Evolutionary conservation across 2,797 vertebrate species (phyloP).

Genomic region (Leptoclinus maculatus): DNA sequence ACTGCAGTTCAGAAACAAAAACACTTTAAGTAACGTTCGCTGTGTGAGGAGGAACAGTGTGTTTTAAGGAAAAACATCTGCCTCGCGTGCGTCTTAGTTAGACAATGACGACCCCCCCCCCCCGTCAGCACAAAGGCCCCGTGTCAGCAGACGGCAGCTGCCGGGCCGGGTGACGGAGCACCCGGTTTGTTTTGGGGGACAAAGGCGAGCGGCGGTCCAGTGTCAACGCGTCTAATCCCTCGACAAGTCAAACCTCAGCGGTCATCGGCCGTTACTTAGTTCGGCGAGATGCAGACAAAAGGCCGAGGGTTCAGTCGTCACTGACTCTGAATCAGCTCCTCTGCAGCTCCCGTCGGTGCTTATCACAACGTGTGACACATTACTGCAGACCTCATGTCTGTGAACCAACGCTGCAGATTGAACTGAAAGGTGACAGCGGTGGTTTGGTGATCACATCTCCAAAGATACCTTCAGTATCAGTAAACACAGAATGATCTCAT

Average conservation of each 20-base stretch:
- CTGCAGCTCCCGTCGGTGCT: neutral
- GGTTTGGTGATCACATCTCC: no score
- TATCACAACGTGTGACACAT: conserved; percentile 57
- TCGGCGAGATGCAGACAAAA: conserved; percentile 57
- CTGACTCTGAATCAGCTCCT: conserved; percentile 45
- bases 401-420: no score
- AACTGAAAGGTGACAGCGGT: no score
- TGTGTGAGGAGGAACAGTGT: conserved; percentile 8
- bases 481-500: neutral
- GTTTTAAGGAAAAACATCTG: conserved; percentile 67
- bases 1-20: conserved; percentile 11
- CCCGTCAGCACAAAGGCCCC: conserved; percentile 69
- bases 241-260: conserved; percentile 47
- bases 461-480: conserved; percentile 19
- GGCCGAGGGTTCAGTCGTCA: conserved; percentile 23
- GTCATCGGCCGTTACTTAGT: conserved; percentile 44
- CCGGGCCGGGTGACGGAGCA: conserved; percentile 55
- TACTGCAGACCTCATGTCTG: neutral
- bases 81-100: conserved; percentile 49
- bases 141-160: conserved; percentile 81
- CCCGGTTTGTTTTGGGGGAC: conserved; percentile 76
- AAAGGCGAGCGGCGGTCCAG: conserved; percentile 71
- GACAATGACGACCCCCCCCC: conserved; percentile 46
- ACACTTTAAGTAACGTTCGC: neutral
- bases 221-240: conserved; percentile 78